Percentiles rank a stretch among this genome's conserved stretches.
Conservation (phyloP, 2,113 vertebrate genomes). For the Malurus melanocephalus region DNA sequence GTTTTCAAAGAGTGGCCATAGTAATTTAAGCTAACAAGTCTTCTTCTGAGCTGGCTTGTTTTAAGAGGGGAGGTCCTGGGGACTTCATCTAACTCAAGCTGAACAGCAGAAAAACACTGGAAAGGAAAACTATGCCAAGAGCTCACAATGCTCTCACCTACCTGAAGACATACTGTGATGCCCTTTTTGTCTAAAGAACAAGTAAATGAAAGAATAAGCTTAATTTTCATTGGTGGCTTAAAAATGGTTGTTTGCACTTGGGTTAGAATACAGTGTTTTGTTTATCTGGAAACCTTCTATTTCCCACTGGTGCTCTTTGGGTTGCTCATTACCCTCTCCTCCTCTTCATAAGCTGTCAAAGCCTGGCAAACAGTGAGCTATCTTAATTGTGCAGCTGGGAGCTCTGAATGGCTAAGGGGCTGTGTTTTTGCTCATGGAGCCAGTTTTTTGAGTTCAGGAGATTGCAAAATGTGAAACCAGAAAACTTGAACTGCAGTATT, state of each 20-base stretch:
- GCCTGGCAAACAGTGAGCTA: neutral
- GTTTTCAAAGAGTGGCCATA: neutral
- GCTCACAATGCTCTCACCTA: rapidly evolving
- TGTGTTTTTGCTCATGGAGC: neutral
- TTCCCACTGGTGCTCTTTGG: neutral
- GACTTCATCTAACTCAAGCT: neutral
- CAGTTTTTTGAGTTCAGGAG: neutral
- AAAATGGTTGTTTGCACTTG: neutral
- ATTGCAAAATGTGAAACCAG: neutral
- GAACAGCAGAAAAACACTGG: neutral
- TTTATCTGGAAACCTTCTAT: neutral
- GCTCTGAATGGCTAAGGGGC: neutral
- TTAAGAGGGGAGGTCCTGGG: neutral
- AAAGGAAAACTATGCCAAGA: neutral
- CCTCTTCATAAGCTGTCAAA: neutral
- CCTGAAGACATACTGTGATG: neutral
- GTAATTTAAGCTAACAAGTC: neutral
- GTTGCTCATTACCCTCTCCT: neutral
- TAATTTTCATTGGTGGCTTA: neutral
- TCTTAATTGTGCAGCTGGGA: neutral
- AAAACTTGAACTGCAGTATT: neutral
- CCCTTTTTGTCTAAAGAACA: neutral
- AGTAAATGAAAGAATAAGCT: neutral
- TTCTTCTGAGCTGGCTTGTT: neutral
- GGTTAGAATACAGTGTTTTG: neutral